These are phyloP conservation scores for Bombus cullumanus DNA, from an alignment of 1,140 invertebrate genomes.

Conservation along the genomic window DNA sequence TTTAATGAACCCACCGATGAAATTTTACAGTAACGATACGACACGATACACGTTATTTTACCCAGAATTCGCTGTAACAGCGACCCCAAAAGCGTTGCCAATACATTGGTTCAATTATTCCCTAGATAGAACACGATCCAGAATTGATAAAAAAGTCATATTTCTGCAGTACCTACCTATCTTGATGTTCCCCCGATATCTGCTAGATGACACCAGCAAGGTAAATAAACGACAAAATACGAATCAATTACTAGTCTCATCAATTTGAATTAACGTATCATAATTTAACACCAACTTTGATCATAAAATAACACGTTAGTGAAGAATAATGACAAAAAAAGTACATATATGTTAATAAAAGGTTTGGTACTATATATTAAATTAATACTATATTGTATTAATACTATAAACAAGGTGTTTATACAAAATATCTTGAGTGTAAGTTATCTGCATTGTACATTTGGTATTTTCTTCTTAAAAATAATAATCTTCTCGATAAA, in stretches of 20 bases:
- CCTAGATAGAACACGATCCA: conserved; percentile 14
- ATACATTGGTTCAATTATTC: conserved; percentile 28
- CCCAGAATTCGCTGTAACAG: conserved; percentile 68
- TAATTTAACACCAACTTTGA: too few species aligned
- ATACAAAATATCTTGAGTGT: neutral
- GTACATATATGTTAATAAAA: neutral
- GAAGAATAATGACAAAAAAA: neutral
- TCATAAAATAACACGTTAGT: too few species aligned
- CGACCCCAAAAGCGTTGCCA: conserved; percentile 40
- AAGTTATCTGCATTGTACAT: neutral
- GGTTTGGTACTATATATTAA: neutral
- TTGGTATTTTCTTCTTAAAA: neutral
- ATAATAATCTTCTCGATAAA: neutral
- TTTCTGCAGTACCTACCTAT: neutral
- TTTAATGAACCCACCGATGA: conserved; percentile 42
- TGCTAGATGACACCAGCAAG: conserved; percentile 21
- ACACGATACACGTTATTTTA: conserved; percentile 69
- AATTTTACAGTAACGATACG: conserved; percentile 51
- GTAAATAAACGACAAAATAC: conserved; percentile 6
- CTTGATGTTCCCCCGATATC: neutral
- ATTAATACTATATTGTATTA: neutral
- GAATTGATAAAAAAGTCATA: neutral
- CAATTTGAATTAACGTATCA: neutral
- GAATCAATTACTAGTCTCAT: neutral
- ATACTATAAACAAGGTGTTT: neutral